Evolutionary conservation across 1,140 invertebrate species (phyloP), one percentile per base, ranked within the genome.

Genomic region (Zophobas atratus): DNA sequence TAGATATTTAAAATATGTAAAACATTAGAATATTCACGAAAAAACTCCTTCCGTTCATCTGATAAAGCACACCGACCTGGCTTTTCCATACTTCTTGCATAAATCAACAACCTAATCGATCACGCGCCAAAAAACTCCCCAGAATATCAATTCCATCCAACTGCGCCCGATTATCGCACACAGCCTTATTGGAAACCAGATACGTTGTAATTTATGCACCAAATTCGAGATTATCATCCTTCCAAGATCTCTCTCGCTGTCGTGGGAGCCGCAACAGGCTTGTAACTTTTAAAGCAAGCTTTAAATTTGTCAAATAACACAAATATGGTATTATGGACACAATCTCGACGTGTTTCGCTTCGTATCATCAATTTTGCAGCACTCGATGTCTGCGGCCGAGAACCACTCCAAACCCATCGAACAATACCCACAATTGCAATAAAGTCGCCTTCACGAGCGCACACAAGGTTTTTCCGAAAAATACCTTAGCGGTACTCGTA

Each of bases 381-480:
- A 20, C 49, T 20, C 20, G 20, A 20, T 20, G 20, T 20, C 20
- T 20, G 20, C 20, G 20, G 20, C 20, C 20, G 20, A 20, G 20
- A 20, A 20, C 20, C 20, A 20, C 20, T 20, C 20, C 20, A 20
- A 20, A 20, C 20, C 20, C 20, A 20, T 20, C 20, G 20, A 20
- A 20, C 20, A 20, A 20, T 20, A 20, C 20, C 20, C 20, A 20
- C 20, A 20, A 20, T 20, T 20, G 20, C 20, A 20, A 20, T 20
- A 20, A 20, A 20, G 20, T 20, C 20, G 20, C 20, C 20, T 20
- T 20, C 20, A 20, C 20, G 20, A 20, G 20, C 20, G 20, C 20
- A 32, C 6, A 6, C 60, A 67, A 67, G 60, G 60, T 43, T 67
- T 67, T 55, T 33, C 35, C 53, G 32, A 55, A 55, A 55, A 55